Evolutionary conservation across 2,113 vertebrate genomes (phyloP).

Genomic region (Bubo scandiacus): DNA sequence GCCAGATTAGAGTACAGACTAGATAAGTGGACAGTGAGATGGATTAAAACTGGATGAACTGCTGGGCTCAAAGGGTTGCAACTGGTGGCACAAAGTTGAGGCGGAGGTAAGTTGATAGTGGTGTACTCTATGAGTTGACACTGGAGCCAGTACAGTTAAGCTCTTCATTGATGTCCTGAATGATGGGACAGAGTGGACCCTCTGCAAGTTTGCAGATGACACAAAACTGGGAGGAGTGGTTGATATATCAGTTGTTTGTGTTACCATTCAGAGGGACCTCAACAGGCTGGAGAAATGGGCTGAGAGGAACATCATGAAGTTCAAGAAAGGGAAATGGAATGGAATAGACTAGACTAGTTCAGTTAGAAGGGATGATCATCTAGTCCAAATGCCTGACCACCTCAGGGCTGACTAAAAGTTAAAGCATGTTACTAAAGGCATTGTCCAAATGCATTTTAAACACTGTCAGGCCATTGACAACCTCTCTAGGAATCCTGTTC

Average conservation of each 20-base stretch:
- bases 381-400: background rate
- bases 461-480: accelerated
- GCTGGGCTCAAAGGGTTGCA: background rate
- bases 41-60: background rate
- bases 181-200: background rate
- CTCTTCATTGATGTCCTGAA: background rate
- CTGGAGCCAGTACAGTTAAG: background rate
- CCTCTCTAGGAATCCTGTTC: background rate
- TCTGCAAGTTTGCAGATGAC: background rate
- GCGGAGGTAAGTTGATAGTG: background rate
- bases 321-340: background rate
- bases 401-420: background rate
- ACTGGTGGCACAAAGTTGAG: background rate
- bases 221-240: background rate
- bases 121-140: background rate
- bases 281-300: background rate
- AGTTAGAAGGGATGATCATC: background rate
- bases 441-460: background rate
- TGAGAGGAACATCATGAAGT: background rate
- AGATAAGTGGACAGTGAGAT: background rate
- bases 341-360: background rate
- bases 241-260: background rate
- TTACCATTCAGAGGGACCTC: background rate
- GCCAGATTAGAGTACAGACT: background rate
- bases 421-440: background rate